Evolutionary conservation across 2,113 vertebrate genomes (phyloP).

Genomic region (Nesoenas mayeri): DNA sequence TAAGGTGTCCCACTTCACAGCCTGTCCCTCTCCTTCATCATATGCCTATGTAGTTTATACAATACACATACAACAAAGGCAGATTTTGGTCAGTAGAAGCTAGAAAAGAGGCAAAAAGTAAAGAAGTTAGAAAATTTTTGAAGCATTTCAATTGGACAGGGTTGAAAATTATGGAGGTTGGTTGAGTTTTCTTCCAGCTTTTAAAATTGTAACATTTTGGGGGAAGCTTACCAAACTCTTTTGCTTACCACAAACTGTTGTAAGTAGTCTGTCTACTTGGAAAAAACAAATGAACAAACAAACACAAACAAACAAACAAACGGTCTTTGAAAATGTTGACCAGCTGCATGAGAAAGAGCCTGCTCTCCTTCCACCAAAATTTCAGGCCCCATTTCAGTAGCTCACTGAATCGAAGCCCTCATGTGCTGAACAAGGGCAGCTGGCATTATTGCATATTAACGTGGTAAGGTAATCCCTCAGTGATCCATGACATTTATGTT

Average conservation of each 20-base stretch:
- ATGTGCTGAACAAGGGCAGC: not conserved
- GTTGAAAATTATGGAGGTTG: not conserved
- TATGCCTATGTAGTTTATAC: not conserved
- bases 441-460: constrained; percentile 42
- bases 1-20: not conserved
- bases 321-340: not conserved
- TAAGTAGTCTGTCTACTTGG: not conserved
- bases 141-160: not conserved
- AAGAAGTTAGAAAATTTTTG: not conserved
- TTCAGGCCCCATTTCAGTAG: not conserved
- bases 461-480: constrained; percentile 60
- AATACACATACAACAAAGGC: not conserved
- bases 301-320: not conserved
- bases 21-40: not conserved
- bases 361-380: not conserved
- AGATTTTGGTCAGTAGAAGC: not conserved
- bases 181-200: not conserved
- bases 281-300: not conserved
- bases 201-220: not conserved
- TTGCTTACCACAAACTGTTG: not conserved
- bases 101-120: not conserved
- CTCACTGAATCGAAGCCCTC: not conserved
- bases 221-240: not conserved
- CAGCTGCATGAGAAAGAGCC: not conserved
- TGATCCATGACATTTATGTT: constrained; percentile 33